phyloP scores from a whole-genome alignment of 2,797 vertebrate genomes.

The Enteromius anoplus region DNA sequence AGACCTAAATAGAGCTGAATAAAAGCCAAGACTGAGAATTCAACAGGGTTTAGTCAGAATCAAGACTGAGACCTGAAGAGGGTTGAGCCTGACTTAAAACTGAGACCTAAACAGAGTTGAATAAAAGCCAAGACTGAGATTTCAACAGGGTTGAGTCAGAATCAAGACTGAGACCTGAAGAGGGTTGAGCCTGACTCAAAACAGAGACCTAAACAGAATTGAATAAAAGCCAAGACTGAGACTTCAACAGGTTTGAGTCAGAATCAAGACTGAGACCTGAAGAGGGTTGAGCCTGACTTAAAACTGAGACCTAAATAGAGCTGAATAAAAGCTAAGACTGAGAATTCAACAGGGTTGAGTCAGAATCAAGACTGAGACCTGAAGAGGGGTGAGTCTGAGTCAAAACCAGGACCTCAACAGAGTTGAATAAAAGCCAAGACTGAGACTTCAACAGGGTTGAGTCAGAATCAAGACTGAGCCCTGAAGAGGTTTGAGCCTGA shows the following conservation, averaged over 20 bases:
- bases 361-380: accelerated
- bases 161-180: no score
- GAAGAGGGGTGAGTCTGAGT: not conserved
- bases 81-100: not conserved
- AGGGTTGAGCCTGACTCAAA: no score
- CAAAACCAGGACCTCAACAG: not conserved
- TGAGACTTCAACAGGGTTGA: no score
- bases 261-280: not conserved
- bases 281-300: not conserved
- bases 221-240: accelerated
- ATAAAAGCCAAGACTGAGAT: no score
- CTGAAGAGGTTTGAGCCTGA: no score
- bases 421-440: no score
- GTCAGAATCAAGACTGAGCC: no score
- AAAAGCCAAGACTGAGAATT: accelerated
- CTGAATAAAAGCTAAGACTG: not conserved
- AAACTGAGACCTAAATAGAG: accelerated
- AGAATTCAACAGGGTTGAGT: not conserved
- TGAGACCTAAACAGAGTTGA: no score
- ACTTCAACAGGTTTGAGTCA: not conserved
- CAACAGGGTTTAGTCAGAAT: not conserved
- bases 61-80: not conserved
- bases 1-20: not conserved
- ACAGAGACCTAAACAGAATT: no score
- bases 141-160: no score